A percentile compares a stretch with the other conserved stretches of the same genome.
phyloP scores from a whole-genome alignment of 1,140 invertebrate genomes.

The Drosophila nannoptera region DNA sequence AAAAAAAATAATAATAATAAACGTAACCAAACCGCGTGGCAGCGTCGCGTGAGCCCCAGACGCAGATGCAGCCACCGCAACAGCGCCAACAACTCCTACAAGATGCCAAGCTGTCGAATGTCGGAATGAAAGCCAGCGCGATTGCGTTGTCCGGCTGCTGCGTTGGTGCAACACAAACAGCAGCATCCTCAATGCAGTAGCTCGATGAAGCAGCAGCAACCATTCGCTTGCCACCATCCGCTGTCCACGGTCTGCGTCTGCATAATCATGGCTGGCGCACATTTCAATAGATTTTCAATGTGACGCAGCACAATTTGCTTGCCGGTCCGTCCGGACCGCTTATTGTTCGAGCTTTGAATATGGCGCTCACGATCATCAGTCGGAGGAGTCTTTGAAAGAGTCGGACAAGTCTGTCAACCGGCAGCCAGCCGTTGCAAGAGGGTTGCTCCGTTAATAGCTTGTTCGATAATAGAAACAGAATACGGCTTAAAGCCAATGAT shows the following conservation, averaged over 20 bases:
- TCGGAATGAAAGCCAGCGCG: conserved; percentile 62
- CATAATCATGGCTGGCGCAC: conserved; percentile 65
- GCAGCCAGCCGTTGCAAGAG: conserved; percentile 20
- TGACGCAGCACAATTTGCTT: conserved; percentile 70
- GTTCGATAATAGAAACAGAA: too few species aligned
- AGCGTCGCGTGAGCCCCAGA: conserved; percentile 64
- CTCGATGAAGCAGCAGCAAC: conserved; percentile 4
- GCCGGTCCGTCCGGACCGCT: conserved; percentile 13
- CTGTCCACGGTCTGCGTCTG: conserved; percentile 48
- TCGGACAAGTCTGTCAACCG: conserved; percentile 8
- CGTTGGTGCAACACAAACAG: conserved; percentile 20
- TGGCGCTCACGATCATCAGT: conserved; percentile 56
- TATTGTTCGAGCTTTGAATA: conserved; percentile 53
- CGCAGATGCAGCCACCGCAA: conserved; percentile 46
- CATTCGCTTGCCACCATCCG: conserved; percentile 11
- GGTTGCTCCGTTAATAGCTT: conserved; percentile 22
- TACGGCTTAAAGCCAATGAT: neutral
- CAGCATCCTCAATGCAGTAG: conserved; percentile 25
- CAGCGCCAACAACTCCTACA: conserved; percentile 35
- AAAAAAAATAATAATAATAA: conserved; percentile 62
- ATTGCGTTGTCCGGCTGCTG: conserved; percentile 35
- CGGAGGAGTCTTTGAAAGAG: conserved; percentile 7
- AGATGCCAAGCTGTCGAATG: conserved; percentile 30
- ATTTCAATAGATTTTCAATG: conserved; percentile 71
- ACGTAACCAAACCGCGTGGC: conserved; percentile 71